Evolutionary conservation across 2,797 vertebrate genomes (phyloP).

Genomic region (Trematomus bernacchii): DNA sequence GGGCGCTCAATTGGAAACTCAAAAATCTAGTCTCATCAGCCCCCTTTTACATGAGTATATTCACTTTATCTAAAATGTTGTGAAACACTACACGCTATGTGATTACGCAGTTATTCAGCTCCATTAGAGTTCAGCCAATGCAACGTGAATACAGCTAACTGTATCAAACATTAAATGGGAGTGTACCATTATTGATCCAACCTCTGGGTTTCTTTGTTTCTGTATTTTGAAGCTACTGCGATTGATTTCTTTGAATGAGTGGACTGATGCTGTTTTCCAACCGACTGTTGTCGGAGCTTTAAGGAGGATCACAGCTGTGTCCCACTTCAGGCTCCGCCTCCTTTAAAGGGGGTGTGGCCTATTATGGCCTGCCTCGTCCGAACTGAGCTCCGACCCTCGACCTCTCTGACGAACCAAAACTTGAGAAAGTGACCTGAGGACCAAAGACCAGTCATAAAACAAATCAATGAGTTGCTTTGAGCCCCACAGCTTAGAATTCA

Average conservation of each 20-base stretch:
- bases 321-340: conserved; percentile 49
- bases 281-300: conserved; percentile 36
- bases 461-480: not conserved
- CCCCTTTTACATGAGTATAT: conserved; percentile 61
- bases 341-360: not conserved
- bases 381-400: not conserved
- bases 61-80: conserved; percentile 67
- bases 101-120: conserved; percentile 54
- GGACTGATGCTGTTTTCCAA: conserved; percentile 73
- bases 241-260: conserved; percentile 74
- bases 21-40: conserved; percentile 64
- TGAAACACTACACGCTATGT: conserved; percentile 65
- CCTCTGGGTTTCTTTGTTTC: conserved; percentile 81
- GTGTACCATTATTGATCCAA: conserved; percentile 82
- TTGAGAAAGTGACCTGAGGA: conserved; percentile 1
- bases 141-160: conserved; percentile 61
- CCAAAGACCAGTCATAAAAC: not conserved
- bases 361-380: not conserved
- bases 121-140: conserved; percentile 65
- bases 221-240: conserved; percentile 78
- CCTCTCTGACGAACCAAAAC: not conserved
- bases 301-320: conserved; percentile 43
- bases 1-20: conserved; percentile 70
- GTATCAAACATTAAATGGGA: conserved; percentile 85
- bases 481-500: not conserved